A percentile compares a stretch with the other conserved stretches of the same genome.
Conservation (phyloP, 2,888 invertebrate species). For the Trypoxylon attenuatum region DNA sequence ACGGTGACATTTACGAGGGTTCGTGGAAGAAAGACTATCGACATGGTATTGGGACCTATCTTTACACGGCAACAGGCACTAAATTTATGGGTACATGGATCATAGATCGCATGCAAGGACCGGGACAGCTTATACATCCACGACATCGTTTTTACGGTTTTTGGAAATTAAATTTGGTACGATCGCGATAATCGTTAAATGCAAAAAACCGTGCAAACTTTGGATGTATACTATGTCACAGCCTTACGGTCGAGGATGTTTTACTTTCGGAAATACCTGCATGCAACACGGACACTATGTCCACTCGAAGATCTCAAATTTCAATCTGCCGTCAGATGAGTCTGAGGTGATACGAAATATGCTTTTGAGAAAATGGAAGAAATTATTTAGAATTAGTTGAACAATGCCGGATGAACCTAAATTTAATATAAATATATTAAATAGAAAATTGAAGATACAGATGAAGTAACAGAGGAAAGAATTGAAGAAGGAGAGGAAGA, state of each 20-base stretch:
- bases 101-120: constrained; percentile 84
- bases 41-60: constrained; percentile 87
- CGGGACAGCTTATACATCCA: constrained; percentile 83
- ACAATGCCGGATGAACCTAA: no score
- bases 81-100: constrained; percentile 86
- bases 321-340: no score
- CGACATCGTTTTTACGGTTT: constrained; percentile 82
- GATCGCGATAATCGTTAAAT: background rate
- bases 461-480: background rate
- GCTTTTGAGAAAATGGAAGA: no score
- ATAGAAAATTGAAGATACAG: no score
- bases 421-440: no score
- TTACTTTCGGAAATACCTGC: constrained; percentile 84
- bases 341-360: no score
- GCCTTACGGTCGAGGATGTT: constrained; percentile 85
- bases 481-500: constrained; percentile 70
- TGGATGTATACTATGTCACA: constrained; percentile 30
- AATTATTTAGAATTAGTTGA: no score
- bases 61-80: constrained; percentile 78
- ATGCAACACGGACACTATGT: constrained; percentile 85
- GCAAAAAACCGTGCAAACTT: background rate
- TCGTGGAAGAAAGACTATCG: constrained; percentile 85
- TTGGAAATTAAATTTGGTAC: constrained; percentile 76
- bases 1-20: constrained; percentile 88
- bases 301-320: constrained; percentile 79